Conservation (phyloP, 2,888 invertebrate genomes). For the Scelioninae gen. 1 region DNA sequence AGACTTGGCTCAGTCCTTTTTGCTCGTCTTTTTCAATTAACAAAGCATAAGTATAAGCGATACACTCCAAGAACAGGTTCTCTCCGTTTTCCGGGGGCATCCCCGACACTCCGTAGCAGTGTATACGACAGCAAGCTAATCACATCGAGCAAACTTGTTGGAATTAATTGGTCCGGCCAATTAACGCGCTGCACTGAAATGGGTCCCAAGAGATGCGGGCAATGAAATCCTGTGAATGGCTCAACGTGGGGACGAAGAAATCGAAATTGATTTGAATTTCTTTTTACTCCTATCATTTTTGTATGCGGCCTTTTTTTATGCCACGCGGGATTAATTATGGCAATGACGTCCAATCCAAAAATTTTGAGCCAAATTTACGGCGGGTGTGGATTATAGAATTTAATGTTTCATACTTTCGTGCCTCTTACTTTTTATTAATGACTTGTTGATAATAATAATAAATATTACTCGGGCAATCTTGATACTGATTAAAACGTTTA, state of each 20-base stretch:
- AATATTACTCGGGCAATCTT: conserved; percentile 29
- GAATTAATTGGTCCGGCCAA: conserved; percentile 84
- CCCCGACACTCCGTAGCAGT: conserved; percentile 65
- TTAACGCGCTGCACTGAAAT: conserved; percentile 82
- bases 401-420: not conserved
- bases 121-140: conserved; percentile 78
- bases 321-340: conserved; percentile 30
- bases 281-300: too few relatives aligned
- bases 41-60: conserved; percentile 67
- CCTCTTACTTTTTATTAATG: not conserved
- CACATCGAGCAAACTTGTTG: conserved; percentile 82
- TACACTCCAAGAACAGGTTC: conserved; percentile 77
- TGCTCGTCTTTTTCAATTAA: conserved; percentile 63
- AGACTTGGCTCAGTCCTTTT: conserved; percentile 28
- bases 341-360: not conserved
- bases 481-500: conserved; percentile 54
- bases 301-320: conserved; percentile 26
- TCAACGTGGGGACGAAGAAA: conserved; percentile 38
- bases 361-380: not conserved
- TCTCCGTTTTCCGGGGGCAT: conserved; percentile 78
- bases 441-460: not conserved
- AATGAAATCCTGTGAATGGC: conserved; percentile 64
- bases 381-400: not conserved
- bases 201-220: conserved; percentile 74
- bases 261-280: conserved; percentile 69